A percentile compares a stretch with the other conserved stretches of the same genome.
Conservation (phyloP, 2,888 invertebrate species). For the Busseola fusca region DNA sequence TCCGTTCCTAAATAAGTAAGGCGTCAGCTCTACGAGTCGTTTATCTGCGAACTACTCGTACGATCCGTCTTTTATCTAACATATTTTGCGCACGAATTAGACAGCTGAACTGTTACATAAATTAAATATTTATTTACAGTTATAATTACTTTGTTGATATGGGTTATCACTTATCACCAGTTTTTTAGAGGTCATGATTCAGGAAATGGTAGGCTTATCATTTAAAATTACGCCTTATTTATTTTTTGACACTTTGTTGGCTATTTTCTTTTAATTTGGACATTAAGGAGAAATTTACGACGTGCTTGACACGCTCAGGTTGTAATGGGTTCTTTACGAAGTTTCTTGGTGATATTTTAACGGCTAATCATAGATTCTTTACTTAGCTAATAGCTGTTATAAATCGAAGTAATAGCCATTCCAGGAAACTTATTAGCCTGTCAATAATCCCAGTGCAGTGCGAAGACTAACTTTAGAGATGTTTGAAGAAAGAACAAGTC, state of each 20-base stretch:
- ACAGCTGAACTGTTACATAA: slow-evolving; percentile 7
- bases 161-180: slow-evolving; percentile 62
- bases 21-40: background rate
- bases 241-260: slow-evolving; percentile 28
- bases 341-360: slow-evolving; percentile 12
- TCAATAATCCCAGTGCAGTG: background rate
- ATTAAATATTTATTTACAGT: slow-evolving; percentile 47
- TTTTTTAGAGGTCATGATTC: slow-evolving; percentile 70
- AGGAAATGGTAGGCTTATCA: slow-evolving; percentile 62
- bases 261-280: slow-evolving; percentile 32
- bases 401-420: slow-evolving; percentile 16
- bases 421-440: slow-evolving; percentile 3
- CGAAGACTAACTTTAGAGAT: background rate
- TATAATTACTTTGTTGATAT: slow-evolving; percentile 51
- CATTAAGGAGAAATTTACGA: slow-evolving; percentile 28
- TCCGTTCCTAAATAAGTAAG: background rate
- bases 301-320: slow-evolving; percentile 38
- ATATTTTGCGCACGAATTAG: slow-evolving; percentile 37
- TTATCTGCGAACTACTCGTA: background rate
- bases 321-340: slow-evolving; percentile 18
- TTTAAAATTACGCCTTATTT: slow-evolving; percentile 62
- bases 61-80: background rate
- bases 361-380: slow-evolving; percentile 1
- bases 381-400: slow-evolving; percentile 20
- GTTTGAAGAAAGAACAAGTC: background rate